These are phyloP conservation scores for Leucophenga varia DNA, from an alignment of 1,140 invertebrate genomes.

Conservation along the genomic window DNA sequence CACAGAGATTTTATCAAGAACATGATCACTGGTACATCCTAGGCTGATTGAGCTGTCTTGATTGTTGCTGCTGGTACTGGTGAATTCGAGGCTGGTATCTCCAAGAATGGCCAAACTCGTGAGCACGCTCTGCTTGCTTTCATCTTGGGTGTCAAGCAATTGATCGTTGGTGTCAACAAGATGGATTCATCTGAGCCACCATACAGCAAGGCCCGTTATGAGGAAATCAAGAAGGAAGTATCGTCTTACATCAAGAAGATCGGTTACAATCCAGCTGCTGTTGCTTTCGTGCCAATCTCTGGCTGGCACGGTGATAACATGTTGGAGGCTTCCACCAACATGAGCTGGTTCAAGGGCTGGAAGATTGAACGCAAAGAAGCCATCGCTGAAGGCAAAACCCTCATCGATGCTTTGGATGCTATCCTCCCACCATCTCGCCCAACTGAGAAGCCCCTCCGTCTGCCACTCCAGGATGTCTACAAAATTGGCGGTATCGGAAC, in stretches of 20 bases:
- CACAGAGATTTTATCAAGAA: conserved; percentile 99
- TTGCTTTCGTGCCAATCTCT: conserved; percentile 92
- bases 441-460: conserved; percentile 86
- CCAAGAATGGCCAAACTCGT: conserved; percentile 92
- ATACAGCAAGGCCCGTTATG: conserved; percentile 80
- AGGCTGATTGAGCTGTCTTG: conserved; percentile 91
- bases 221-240: conserved; percentile 93
- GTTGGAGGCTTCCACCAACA: conserved; percentile 80
- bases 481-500: conserved; percentile 99
- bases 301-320: conserved; percentile 95
- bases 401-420: conserved; percentile 86
- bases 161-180: conserved; percentile 94
- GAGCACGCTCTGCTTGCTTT: conserved; percentile 92
- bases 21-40: conserved; percentile 95
- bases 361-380: conserved; percentile 81
- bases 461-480: conserved; percentile 95
- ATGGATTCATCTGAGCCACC: conserved; percentile 94
- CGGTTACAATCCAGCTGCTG: conserved; percentile 88
- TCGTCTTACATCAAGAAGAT: conserved; percentile 92
- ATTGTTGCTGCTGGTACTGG: conserved; percentile 91
- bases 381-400: conserved; percentile 79
- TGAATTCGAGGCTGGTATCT: conserved; percentile 95
- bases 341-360: conserved; percentile 93
- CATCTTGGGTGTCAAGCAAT: conserved; percentile 91
- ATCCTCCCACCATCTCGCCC: conserved; percentile 84